A percentile compares a stretch with the other conserved stretches of the same genome.
Evolutionary conservation across 2,113 vertebrate genomes (phyloP).

Genomic region (Onychostruthus taczanowskii): DNA sequence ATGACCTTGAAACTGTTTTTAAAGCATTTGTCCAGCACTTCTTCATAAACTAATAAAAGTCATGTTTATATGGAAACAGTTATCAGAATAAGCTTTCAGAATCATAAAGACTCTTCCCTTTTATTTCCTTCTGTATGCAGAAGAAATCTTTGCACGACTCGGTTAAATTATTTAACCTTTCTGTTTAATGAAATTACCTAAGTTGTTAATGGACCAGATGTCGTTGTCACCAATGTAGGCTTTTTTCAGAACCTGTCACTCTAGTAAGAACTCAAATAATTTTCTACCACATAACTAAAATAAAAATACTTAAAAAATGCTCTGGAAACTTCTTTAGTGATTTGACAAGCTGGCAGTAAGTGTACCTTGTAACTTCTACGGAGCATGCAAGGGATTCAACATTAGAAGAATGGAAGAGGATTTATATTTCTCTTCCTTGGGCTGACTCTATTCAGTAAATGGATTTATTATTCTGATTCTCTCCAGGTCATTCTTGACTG

Average conservation of each 20-base stretch:
- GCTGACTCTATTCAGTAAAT: background rate
- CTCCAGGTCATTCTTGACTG: constrained; percentile 21
- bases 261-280: background rate
- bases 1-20: background rate
- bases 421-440: background rate
- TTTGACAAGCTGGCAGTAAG: background rate
- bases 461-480: background rate
- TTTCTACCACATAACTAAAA: background rate
- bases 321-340: background rate
- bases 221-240: background rate
- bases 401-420: background rate
- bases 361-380: background rate
- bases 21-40: background rate
- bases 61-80: background rate
- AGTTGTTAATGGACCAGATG: background rate
- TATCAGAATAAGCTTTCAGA: background rate
- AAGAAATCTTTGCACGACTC: background rate
- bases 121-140: background rate
- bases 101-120: background rate
- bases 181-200: background rate
- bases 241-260: background rate
- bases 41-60: background rate
- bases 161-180: background rate
- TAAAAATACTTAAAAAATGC: background rate
- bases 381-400: background rate